phyloP scores from a whole-genome alignment of 2,888 invertebrate genomes.

The Tineola bisselliella region DNA sequence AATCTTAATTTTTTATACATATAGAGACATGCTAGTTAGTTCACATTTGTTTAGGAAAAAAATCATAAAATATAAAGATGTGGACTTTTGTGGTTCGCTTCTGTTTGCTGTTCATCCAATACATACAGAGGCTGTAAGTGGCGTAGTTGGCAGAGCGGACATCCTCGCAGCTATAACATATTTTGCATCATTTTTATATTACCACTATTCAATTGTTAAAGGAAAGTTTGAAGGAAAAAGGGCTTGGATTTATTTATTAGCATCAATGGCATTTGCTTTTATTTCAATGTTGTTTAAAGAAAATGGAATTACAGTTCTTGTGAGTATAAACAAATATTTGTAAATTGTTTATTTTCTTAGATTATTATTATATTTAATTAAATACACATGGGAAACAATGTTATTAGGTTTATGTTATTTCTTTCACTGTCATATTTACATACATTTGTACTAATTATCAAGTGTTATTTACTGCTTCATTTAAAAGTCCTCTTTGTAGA shows the following conservation, averaged over 20 bases:
- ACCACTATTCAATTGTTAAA: conserved; percentile 44
- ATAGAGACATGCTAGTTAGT: conserved; percentile 23
- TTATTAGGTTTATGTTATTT: too few relatives aligned
- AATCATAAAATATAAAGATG: conserved; percentile 27
- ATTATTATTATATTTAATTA: too few relatives aligned
- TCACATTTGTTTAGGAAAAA: conserved; percentile 16
- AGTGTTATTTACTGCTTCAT: too few relatives aligned
- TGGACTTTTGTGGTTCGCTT: conserved; percentile 73
- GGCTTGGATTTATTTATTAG: conserved; percentile 22
- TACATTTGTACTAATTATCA: too few relatives aligned
- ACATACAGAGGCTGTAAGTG: conserved; percentile 92
- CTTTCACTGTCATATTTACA: too few relatives aligned
- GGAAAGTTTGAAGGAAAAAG: background rate
- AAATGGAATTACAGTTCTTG: conserved; percentile 89
- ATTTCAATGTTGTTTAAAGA: conserved; percentile 91
- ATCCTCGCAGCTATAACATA: conserved; percentile 83
- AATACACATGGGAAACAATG: too few relatives aligned
- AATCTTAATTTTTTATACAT: conserved; percentile 33
- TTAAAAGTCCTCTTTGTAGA: too few relatives aligned
- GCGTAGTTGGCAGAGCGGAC: conserved; percentile 93
- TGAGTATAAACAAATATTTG: conserved; percentile 62
- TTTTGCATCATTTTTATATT: conserved; percentile 74
- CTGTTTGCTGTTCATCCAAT: conserved; percentile 93
- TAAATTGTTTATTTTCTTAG: too few relatives aligned
- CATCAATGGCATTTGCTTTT: conserved; percentile 54